Evolutionary conservation across 2,797 vertebrate genomes (phyloP).

Genomic region (Acrossocheilus wenchowensis): DNA sequence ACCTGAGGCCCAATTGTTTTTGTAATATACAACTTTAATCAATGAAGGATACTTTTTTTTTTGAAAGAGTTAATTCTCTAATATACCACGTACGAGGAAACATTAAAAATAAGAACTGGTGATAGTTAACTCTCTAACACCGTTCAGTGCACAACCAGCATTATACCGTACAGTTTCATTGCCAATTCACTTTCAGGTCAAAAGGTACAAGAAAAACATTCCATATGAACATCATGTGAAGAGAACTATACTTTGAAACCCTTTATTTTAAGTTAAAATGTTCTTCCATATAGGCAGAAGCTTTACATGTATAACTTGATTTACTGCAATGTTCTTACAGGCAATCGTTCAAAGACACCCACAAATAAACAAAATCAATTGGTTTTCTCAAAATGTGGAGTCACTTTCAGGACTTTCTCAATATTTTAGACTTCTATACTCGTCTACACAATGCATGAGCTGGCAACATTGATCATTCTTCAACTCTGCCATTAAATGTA

Average conservation of each 20-base stretch:
- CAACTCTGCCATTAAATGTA: background rate
- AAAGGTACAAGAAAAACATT: background rate
- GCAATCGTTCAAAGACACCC: conserved; percentile 60
- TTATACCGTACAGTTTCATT: background rate
- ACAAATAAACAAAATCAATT: conserved; percentile 63
- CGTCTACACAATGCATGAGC: conserved; percentile 13
- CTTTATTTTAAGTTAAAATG: conserved; percentile 77
- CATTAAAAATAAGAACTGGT: background rate
- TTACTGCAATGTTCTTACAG: conserved; percentile 58
- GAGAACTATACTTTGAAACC: conserved; percentile 14
- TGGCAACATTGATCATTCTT: background rate
- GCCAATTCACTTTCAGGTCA: background rate
- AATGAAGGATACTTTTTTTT: background rate
- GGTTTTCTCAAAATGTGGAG: conserved; percentile 47
- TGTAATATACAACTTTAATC: background rate
- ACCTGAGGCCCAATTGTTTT: background rate
- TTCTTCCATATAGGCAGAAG: conserved; percentile 74
- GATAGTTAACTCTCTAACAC: background rate
- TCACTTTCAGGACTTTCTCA: background rate
- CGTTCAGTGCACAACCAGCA: background rate
- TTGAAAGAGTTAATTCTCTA: background rate
- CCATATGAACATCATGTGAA: background rate
- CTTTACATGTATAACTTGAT: conserved; percentile 66
- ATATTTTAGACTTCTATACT: conserved; percentile 3
- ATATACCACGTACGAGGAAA: background rate